These are phyloP conservation scores for Anarrhichthys ocellatus DNA, from an alignment of 2,113 vertebrate genomes.

Conservation along the genomic window DNA sequence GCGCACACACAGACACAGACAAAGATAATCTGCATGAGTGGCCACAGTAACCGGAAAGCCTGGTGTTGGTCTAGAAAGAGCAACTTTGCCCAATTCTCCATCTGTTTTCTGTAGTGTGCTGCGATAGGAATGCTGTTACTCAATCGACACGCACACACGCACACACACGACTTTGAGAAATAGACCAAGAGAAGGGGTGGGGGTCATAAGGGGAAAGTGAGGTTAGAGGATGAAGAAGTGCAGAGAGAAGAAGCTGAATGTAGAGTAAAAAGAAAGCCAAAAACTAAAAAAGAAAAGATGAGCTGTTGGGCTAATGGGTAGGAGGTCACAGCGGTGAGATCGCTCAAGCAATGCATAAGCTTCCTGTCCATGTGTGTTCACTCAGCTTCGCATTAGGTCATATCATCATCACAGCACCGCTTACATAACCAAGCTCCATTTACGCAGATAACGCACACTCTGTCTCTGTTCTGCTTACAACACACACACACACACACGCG, in stretches of 20 bases:
- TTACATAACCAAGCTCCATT: constrained; percentile 79
- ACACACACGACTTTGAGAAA: constrained; percentile 28
- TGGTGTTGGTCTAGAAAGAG: constrained; percentile 67
- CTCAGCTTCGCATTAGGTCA: constrained; percentile 76
- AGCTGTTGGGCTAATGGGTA: constrained; percentile 44
- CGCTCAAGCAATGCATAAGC: constrained; percentile 53
- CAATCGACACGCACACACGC: constrained; percentile 45
- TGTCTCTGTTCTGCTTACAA: constrained; percentile 43
- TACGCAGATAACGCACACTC: constrained; percentile 67
- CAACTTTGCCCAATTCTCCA: constrained; percentile 74
- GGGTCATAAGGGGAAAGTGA: constrained; percentile 13
- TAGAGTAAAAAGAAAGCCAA: constrained; percentile 8
- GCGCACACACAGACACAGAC: constrained; percentile 29
- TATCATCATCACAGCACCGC: constrained; percentile 76
- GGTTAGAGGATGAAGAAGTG: neutral
- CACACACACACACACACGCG: constrained; percentile 12
- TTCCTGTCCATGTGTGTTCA: constrained; percentile 78
- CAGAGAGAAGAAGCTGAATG: neutral
- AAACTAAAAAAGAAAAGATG: constrained; percentile 34
- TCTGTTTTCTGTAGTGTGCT: constrained; percentile 75
- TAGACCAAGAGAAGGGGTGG: constrained; percentile 11
- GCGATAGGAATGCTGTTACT: constrained; percentile 80
- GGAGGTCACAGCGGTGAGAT: constrained; percentile 56
- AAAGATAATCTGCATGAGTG: constrained; percentile 77
- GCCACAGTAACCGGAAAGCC: constrained; percentile 72